A percentile compares a stretch with the other conserved stretches of the same genome.
Conservation (phyloP, 2,113 vertebrate species). For the Mixornis gularis region DNA sequence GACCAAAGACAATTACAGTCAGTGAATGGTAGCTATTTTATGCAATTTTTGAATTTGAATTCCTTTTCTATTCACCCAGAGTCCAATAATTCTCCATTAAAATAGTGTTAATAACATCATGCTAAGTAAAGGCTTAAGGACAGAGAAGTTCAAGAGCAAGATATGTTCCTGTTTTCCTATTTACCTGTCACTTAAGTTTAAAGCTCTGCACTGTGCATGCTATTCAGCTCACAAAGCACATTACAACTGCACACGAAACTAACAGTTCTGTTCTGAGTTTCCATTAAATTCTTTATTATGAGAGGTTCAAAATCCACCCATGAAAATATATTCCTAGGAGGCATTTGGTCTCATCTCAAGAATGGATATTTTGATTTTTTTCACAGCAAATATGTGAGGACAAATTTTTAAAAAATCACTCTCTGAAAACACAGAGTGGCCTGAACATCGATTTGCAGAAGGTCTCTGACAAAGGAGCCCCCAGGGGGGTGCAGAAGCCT, state of each 20-base stretch:
- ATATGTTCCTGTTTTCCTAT: slow-evolving; percentile 31
- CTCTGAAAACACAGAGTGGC: not conserved
- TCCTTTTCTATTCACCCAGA: not conserved
- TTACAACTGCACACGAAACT: slow-evolving; percentile 36
- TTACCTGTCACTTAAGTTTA: not conserved
- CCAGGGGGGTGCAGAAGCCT: not conserved
- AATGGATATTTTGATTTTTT: not conserved
- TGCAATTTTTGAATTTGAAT: not conserved
- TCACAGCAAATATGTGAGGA: not conserved
- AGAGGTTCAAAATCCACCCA: slow-evolving; percentile 24
- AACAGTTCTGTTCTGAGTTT: slow-evolving; percentile 31
- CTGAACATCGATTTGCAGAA: not conserved
- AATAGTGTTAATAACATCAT: slow-evolving; percentile 33
- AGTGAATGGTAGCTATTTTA: not conserved
- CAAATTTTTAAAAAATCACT: not conserved
- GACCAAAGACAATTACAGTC: not conserved
- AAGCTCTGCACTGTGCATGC: not conserved
- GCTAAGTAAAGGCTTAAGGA: slow-evolving; percentile 7
- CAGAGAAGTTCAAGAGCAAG: slow-evolving; percentile 34
- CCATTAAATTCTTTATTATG: slow-evolving; percentile 1
- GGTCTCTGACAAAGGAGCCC: not conserved
- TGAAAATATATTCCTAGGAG: not conserved
- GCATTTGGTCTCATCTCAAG: not conserved
- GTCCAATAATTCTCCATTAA: not conserved
- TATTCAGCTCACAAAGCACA: slow-evolving; percentile 9